phyloP scores from a whole-genome alignment of 2,113 vertebrate species.

The Oceanodroma tethys region DNA sequence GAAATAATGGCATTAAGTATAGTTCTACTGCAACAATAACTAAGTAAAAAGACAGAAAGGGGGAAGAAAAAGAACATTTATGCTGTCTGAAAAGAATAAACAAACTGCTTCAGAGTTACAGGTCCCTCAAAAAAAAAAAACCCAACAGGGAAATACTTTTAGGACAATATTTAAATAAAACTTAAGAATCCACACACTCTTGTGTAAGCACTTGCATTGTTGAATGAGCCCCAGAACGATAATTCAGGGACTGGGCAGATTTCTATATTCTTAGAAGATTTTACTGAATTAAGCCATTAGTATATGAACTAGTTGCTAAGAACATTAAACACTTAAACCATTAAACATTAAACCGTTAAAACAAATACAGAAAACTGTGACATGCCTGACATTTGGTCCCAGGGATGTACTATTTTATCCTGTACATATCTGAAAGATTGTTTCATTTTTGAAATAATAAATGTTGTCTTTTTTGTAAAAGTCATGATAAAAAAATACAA shows the following conservation, averaged over 20 bases:
- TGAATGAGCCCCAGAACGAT: background rate
- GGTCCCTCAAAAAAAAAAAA: background rate
- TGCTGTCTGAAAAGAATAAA: background rate
- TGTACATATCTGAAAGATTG: background rate
- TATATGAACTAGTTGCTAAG: background rate
- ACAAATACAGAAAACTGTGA: background rate
- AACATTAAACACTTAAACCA: background rate
- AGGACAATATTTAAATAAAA: background rate
- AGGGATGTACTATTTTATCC: background rate
- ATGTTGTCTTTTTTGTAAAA: slow-evolving; percentile 2
- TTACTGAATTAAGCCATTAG: background rate
- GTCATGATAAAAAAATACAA: slow-evolving; percentile 6
- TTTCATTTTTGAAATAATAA: background rate
- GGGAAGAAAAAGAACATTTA: background rate
- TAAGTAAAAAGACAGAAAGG: background rate
- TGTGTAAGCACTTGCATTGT: background rate
- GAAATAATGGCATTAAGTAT: background rate
- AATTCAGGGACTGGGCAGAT: background rate
- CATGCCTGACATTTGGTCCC: background rate
- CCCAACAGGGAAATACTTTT: background rate
- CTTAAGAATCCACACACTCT: background rate
- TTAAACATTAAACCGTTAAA: background rate
- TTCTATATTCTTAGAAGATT: background rate
- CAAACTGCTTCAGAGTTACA: background rate
- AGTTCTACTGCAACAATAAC: background rate